These are phyloP conservation scores for Pica pica DNA, from an alignment of 2,113 vertebrate species.

Conservation along the genomic window DNA sequence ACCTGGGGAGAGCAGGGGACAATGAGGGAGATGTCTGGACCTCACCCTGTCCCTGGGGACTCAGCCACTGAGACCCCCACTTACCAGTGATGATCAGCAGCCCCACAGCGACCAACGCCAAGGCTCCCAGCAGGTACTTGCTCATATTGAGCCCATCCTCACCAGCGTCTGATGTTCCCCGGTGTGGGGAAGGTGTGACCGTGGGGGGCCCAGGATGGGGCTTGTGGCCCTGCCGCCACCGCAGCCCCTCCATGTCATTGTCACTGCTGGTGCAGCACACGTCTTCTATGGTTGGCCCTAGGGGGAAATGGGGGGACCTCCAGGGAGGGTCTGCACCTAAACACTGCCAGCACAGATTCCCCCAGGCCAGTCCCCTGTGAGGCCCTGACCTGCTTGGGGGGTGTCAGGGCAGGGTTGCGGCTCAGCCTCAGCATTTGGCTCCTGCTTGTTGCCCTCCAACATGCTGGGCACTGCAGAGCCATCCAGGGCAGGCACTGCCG, in stretches of 20 bases:
- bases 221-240: slow-evolving; percentile 1
- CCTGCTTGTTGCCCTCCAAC: fast-evolving
- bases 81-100: slow-evolving; percentile 83
- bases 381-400: neutral
- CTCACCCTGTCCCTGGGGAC: neutral
- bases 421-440: neutral
- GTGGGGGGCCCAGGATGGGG: fast-evolving
- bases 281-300: neutral
- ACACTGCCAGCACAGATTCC: fast-evolving
- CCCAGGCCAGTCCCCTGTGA: neutral
- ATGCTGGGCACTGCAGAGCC: neutral
- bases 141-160: slow-evolving; percentile 68
- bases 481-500: fast-evolving
- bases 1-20: slow-evolving; percentile 68
- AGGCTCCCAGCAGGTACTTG: slow-evolving; percentile 81
- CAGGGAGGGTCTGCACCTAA: neutral
- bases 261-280: slow-evolving; percentile 35
- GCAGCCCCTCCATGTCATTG: slow-evolving; percentile 47
- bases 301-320: fast-evolving
- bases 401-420: neutral
- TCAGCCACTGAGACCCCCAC: neutral
- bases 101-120: slow-evolving; percentile 78
- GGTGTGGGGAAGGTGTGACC: fast-evolving
- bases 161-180: neutral
- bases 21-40: neutral